These are phyloP conservation scores for Barbus barbus DNA, from an alignment of 2,113 vertebrate species.

Conservation along the genomic window DNA sequence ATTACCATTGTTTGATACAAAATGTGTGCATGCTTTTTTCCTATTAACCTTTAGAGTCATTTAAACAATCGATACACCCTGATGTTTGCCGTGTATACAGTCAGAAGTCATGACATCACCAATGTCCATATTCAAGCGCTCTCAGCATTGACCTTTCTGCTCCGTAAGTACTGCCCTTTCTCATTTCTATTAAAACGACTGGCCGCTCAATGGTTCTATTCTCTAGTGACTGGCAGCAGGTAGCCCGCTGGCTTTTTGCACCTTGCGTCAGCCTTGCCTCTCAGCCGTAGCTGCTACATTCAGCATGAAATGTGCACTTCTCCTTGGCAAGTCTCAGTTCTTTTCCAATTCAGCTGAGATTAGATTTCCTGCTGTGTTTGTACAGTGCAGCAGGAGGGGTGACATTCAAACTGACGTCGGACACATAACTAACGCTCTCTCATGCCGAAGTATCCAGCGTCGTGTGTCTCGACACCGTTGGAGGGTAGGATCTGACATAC, in stretches of 20 bases:
- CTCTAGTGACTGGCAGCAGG: constrained; percentile 48
- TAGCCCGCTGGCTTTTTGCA: constrained; percentile 22
- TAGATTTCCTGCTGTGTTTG: constrained; percentile 44
- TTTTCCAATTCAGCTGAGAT: constrained; percentile 49
- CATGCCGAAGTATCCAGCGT: neutral
- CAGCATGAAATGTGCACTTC: constrained; percentile 45
- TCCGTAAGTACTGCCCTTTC: constrained; percentile 51
- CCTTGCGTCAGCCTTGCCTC: constrained; percentile 45
- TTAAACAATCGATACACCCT: constrained; percentile 34
- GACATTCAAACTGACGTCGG: constrained; percentile 54
- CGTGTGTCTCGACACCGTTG: constrained; percentile 9
- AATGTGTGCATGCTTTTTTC: neutral
- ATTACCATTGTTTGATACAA: constrained; percentile 23
- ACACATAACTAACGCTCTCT: constrained; percentile 45
- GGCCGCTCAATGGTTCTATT: constrained; percentile 18
- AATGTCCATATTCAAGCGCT: constrained; percentile 21
- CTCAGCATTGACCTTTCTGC: constrained; percentile 55
- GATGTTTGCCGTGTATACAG: constrained; percentile 9
- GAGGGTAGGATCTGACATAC: constrained; percentile 42
- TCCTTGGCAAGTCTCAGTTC: constrained; percentile 27
- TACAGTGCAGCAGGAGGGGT: constrained; percentile 44
- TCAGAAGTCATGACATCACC: constrained; percentile 9
- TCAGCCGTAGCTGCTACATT: constrained; percentile 49
- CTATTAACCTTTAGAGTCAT: constrained; percentile 34
- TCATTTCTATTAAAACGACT: constrained; percentile 52